Conservation (phyloP, 2,888 invertebrate genomes). For the Callinectes sapidus region DNA sequence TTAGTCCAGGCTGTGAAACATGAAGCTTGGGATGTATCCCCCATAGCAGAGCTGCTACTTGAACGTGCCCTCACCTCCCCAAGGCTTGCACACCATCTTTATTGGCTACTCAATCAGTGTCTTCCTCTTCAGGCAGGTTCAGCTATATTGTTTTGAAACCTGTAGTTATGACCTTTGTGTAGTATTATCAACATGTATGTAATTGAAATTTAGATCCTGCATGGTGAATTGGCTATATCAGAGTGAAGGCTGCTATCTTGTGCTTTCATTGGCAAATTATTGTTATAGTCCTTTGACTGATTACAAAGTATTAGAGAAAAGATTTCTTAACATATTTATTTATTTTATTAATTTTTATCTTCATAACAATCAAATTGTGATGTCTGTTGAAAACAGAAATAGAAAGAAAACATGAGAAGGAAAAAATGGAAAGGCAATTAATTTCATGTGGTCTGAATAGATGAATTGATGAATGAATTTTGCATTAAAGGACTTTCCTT, state of each 20-base stretch:
- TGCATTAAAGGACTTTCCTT: too few relatives aligned
- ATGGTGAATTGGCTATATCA: background rate
- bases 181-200: background rate
- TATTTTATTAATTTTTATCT: too few relatives aligned
- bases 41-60: conserved; percentile 86
- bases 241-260: background rate
- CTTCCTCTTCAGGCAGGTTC: conserved; percentile 86
- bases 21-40: conserved; percentile 93
- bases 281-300: background rate
- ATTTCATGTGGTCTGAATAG: too few relatives aligned
- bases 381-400: too few relatives aligned
- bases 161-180: background rate
- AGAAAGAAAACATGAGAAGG: too few relatives aligned
- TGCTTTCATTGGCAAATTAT: background rate
- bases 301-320: background rate
- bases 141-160: background rate
- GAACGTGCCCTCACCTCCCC: conserved; percentile 90
- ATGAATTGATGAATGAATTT: too few relatives aligned
- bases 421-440: too few relatives aligned
- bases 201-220: background rate
- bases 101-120: conserved; percentile 92
- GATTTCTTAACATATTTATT: too few relatives aligned
- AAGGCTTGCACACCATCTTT: conserved; percentile 93
- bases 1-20: conserved; percentile 92
- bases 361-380: too few relatives aligned